Evolutionary conservation across 1,140 invertebrate genomes (phyloP).

Genomic region (Grapholita molesta): DNA sequence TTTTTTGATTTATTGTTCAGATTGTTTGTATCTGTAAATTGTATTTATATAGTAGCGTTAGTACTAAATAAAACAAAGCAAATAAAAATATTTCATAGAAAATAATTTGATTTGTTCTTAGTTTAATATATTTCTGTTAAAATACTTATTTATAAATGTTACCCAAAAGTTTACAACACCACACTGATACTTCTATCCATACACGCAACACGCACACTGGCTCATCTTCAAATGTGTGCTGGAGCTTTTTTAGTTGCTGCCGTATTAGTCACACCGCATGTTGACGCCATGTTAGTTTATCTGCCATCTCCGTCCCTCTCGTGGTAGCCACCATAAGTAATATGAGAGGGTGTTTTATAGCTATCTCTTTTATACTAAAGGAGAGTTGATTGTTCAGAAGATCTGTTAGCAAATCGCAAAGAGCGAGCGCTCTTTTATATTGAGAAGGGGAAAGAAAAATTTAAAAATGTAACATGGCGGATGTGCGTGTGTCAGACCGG

Average conservation of each 20-base stretch:
- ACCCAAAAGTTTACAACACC: constrained; percentile 7
- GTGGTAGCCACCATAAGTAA: constrained; percentile 19
- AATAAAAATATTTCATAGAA: no score
- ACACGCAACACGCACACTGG: constrained; percentile 34
- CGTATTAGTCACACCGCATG: constrained; percentile 38
- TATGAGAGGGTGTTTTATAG: constrained; percentile 36
- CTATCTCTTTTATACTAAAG: constrained; percentile 44
- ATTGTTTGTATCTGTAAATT: no score
- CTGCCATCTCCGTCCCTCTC: constrained; percentile 47
- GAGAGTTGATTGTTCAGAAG: constrained; percentile 17
- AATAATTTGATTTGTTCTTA: no score
- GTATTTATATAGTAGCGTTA: no score
- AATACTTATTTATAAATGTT: not conserved
- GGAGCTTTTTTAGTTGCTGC: constrained; percentile 48
- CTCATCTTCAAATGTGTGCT: constrained; percentile 49
- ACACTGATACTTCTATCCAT: constrained; percentile 9
- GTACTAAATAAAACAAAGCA: no score
- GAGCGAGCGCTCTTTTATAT: constrained; percentile 55
- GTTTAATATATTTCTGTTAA: not conserved
- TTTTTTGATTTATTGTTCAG: no score
- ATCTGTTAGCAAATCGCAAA: constrained; percentile 33
- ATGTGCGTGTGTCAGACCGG: not conserved
- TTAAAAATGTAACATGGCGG: constrained; percentile 55
- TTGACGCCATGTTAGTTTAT: constrained; percentile 69
- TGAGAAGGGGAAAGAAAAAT: constrained; percentile 67